These are phyloP conservation scores for Cactoblastis cactorum DNA, from an alignment of 2,888 invertebrate genomes.

Conservation along the genomic window DNA sequence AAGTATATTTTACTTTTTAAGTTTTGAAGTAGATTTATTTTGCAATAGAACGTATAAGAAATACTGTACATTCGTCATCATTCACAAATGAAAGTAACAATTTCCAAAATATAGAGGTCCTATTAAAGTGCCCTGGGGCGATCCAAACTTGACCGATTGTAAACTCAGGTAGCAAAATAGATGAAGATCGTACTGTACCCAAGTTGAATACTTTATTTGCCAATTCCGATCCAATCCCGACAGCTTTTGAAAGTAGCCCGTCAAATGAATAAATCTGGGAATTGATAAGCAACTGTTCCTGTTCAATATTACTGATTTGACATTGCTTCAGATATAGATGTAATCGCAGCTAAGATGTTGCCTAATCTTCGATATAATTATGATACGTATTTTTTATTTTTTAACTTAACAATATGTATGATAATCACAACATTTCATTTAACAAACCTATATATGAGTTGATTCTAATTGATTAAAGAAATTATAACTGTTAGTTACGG, in stretches of 20 bases:
- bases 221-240: conserved; percentile 24
- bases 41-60: not conserved
- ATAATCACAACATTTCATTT: no score
- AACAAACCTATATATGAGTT: no score
- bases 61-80: not conserved
- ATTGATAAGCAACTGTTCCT: conserved; percentile 47
- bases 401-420: no score
- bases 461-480: no score
- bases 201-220: conserved; percentile 25
- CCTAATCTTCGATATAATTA: conserved; percentile 1
- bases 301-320: conserved; percentile 60
- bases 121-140: conserved; percentile 18
- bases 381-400: no score
- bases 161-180: conserved; percentile 16
- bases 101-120: conserved; percentile 10
- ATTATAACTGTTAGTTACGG: no score
- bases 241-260: conserved; percentile 23
- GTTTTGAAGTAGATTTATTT: not conserved
- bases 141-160: conserved; percentile 15
- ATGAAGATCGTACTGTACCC: conserved; percentile 10
- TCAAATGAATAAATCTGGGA: conserved; percentile 53
- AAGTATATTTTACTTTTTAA: no score
- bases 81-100: not conserved
- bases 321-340: conserved; percentile 61
- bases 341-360: conserved; percentile 46